A percentile compares a stretch with the other conserved stretches of the same genome.
Evolutionary conservation across 2,888 invertebrate genomes (phyloP).

Genomic region (Caenorhabditis becei): DNA sequence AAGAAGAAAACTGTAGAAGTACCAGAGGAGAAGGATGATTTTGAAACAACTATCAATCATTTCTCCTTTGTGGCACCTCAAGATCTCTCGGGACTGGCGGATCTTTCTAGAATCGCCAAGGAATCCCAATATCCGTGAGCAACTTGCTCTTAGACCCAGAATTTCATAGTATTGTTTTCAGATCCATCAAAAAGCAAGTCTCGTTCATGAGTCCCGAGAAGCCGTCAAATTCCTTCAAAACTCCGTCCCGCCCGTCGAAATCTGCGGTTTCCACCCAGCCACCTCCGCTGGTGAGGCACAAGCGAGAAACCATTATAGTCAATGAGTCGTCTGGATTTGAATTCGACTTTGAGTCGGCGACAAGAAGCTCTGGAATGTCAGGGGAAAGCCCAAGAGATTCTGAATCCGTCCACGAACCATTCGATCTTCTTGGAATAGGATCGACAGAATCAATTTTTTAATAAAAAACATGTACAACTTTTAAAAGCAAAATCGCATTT

Average conservation of each 20-base stretch:
- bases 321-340: neutral
- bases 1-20: neutral
- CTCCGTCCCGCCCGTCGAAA: neutral
- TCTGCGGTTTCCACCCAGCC: neutral
- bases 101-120: neutral
- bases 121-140: neutral
- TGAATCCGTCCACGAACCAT: neutral
- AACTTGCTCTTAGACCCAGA: no score
- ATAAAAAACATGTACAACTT: no score
- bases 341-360: neutral
- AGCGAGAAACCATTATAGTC: neutral
- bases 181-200: neutral
- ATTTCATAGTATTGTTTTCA: no score
- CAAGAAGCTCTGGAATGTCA: no score
- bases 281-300: slow-evolving; percentile 8
- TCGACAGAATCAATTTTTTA: neutral
- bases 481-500: no score
- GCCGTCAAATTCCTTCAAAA: neutral
- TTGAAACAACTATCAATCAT: neutral
- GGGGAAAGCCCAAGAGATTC: no score
- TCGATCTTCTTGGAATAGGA: slow-evolving; percentile 12
- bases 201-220: slow-evolving; percentile 10
- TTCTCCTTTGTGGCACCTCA: neutral
- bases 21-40: neutral
- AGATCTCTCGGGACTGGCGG: neutral